Percentiles rank a stretch among this genome's conserved stretches.
phyloP scores from a whole-genome alignment of 2,113 vertebrate genomes.

The Procavia capensis region DNA sequence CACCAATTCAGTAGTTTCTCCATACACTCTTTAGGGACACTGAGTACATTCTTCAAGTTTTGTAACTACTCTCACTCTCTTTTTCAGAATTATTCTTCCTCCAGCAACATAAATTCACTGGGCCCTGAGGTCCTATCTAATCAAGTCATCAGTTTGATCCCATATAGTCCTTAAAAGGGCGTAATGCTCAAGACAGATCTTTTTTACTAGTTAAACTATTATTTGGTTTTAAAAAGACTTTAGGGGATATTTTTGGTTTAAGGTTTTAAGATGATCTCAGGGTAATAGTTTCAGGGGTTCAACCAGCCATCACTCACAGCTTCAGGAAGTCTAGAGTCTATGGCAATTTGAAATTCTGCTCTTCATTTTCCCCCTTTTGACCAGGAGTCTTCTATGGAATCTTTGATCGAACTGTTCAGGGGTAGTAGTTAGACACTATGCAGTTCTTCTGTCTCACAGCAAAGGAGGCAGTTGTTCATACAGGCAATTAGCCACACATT shows the following conservation, averaged over 20 bases:
- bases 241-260: background rate
- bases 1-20: background rate
- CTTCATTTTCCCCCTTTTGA: background rate
- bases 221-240: background rate
- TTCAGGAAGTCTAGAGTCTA: background rate
- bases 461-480: background rate
- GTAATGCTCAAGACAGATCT: no score
- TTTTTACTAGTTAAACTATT: no score
- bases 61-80: background rate
- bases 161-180: background rate
- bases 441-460: background rate
- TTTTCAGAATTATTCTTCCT: background rate
- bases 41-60: background rate
- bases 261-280: background rate
- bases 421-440: background rate
- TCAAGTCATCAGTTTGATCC: background rate
- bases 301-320: background rate
- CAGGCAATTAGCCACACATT: background rate
- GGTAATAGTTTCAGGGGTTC: background rate
- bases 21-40: background rate
- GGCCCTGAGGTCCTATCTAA: background rate
- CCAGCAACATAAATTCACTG: background rate
- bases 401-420: background rate
- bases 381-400: background rate
- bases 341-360: background rate